Percentiles rank a stretch among this genome's conserved stretches.
These are phyloP conservation scores for Eurystomus gularis DNA, from an alignment of 2,113 vertebrate species.

Conservation along the genomic window DNA sequence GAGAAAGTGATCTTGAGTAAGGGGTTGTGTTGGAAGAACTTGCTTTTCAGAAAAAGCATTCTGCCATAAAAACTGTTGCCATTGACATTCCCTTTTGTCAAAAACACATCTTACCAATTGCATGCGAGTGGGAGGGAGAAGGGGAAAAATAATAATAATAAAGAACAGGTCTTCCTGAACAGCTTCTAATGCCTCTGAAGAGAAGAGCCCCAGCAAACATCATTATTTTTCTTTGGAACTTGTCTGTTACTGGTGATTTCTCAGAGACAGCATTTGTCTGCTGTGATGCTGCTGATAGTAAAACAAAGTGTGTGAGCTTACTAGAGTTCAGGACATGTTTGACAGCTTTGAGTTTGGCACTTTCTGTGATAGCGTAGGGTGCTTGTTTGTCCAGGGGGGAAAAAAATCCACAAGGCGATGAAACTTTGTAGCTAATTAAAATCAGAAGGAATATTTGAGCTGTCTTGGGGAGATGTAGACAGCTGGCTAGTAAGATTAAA, in stretches of 20 bases:
- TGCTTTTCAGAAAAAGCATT: neutral
- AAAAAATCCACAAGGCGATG: neutral
- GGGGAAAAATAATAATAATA: neutral
- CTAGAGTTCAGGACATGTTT: neutral
- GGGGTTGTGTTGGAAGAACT: neutral
- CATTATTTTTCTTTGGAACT: neutral
- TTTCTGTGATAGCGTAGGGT: neutral
- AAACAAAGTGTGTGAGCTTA: neutral
- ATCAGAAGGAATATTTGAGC: conserved; percentile 33
- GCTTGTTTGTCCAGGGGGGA: neutral
- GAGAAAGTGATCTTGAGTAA: neutral
- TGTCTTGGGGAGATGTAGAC: neutral
- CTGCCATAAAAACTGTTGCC: neutral
- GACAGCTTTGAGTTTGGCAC: neutral
- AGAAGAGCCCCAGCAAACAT: neutral
- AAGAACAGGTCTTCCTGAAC: neutral
- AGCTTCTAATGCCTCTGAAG: neutral
- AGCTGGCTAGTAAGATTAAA: conserved; percentile 8
- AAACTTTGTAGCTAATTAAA: conserved; percentile 33
- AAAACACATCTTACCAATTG: neutral
- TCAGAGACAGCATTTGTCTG: neutral
- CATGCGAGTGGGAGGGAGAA: neutral
- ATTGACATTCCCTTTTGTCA: neutral
- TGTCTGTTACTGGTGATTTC: neutral
- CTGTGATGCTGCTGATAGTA: neutral